Percentiles rank a stretch among this genome's conserved stretches.
Evolutionary conservation across 2,113 vertebrate genomes (phyloP).

Genomic region (Myiopsitta monachus): DNA sequence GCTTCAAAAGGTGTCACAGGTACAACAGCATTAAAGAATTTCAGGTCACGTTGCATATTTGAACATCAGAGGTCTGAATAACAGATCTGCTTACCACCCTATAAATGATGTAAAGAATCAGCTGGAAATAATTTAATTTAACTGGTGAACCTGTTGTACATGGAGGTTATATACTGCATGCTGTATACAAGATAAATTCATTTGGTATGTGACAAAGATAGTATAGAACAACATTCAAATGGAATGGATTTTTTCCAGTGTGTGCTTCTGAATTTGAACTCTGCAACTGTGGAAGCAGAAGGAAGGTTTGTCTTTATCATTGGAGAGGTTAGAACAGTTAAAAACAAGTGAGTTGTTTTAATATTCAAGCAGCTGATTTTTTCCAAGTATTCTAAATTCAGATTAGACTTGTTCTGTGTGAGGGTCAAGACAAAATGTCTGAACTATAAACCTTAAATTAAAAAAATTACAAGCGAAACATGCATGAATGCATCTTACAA

Average conservation of each 20-base stretch:
- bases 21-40: neutral
- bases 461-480: neutral
- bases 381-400: neutral
- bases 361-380: conserved; percentile 14
- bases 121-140: neutral
- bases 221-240: neutral
- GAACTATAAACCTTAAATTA: neutral
- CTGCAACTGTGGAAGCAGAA: neutral
- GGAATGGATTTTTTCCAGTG: neutral
- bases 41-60: neutral
- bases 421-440: neutral
- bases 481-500: neutral
- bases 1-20: neutral
- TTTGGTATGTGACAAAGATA: neutral
- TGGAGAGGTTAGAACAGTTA: neutral
- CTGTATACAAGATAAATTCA: neutral
- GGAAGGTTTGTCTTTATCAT: neutral
- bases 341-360: neutral
- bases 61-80: neutral
- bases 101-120: neutral
- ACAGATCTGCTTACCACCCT: neutral
- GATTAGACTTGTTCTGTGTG: neutral
- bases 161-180: neutral
- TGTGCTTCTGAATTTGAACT: conserved; percentile 3
- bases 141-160: neutral